Evolutionary conservation across 30 jellyfish, hydroid and myxozoan species (phyloP).

Genomic region (Nemopilema nomurai): DNA sequence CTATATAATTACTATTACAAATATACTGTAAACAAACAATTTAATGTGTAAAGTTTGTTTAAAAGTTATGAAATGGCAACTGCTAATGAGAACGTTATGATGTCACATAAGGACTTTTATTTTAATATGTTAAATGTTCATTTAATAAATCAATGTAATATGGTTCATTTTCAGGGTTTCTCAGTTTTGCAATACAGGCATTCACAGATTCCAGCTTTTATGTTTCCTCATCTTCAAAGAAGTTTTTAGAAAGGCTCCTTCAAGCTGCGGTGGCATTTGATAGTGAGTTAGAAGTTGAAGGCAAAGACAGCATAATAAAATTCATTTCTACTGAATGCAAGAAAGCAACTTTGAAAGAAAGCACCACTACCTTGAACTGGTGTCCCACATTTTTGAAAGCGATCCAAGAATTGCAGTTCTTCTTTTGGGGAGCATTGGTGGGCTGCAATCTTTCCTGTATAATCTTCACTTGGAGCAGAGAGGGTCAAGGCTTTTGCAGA

Average conservation of each 20-base stretch:
- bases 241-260: conserved; percentile 13
- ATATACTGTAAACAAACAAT: too few species aligned
- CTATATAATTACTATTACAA: too few species aligned
- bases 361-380: background rate
- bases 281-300: background rate
- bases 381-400: conserved; percentile 3
- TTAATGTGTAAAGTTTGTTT: too few species aligned
- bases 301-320: background rate
- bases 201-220: conserved; percentile 46
- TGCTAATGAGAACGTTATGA: too few species aligned
- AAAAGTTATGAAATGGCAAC: too few species aligned
- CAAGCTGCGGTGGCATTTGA: background rate
- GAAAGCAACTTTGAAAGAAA: background rate
- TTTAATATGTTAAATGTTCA: too few species aligned
- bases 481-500: conserved; percentile 1
- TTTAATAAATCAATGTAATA: background rate
- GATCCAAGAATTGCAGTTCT: background rate
- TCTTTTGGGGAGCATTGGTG: conserved; percentile 24
- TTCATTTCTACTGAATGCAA: background rate
- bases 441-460: background rate
- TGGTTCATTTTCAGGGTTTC: background rate
- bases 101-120: too few species aligned
- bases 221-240: conserved; percentile 38
- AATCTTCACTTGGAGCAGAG: background rate
- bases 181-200: conserved; percentile 13